Conservation (phyloP, 2,888 invertebrate genomes). For the Halictus quadricinctus region DNA sequence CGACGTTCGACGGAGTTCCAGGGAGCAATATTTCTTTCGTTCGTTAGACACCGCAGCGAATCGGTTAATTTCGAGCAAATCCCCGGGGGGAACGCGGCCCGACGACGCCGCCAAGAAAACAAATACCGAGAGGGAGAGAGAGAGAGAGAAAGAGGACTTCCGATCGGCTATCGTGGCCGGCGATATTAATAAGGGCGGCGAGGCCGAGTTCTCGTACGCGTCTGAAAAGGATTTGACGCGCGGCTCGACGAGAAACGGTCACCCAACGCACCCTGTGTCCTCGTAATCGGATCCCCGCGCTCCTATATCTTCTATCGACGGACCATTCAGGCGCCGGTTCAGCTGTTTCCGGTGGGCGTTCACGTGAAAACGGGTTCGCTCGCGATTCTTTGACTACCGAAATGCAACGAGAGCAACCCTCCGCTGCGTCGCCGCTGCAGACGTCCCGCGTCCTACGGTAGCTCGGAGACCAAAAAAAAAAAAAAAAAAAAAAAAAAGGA, state of each 20-base stretch:
- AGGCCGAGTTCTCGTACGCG: not conserved
- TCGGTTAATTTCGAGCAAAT: slow-evolving; percentile 64
- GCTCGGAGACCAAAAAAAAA: not conserved
- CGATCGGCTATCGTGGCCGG: slow-evolving; percentile 21
- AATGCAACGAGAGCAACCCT: slow-evolving; percentile 63
- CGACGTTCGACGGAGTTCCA: slow-evolving; percentile 48
- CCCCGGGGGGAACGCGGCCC: not conserved
- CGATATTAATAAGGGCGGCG: slow-evolving; percentile 30
- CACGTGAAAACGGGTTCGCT: slow-evolving; percentile 81
- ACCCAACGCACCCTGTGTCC: slow-evolving; percentile 75
- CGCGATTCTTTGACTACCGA: slow-evolving; percentile 76
- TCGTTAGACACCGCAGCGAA: slow-evolving; percentile 73
- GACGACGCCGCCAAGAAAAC: not conserved
- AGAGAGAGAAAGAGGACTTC: not conserved
- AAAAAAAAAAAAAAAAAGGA: slow-evolving; percentile 43
- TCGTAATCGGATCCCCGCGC: slow-evolving; percentile 80
- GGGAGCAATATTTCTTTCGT: slow-evolving; percentile 66
- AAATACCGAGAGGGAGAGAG: slow-evolving; percentile 14
- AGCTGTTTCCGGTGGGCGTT: slow-evolving; percentile 83
- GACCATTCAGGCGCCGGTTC: slow-evolving; percentile 78
- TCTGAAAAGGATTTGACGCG: slow-evolving; percentile 54
- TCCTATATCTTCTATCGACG: slow-evolving; percentile 75
- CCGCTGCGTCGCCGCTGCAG: slow-evolving; percentile 44
- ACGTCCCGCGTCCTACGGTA: slow-evolving; percentile 33
- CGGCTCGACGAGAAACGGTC: slow-evolving; percentile 73